phyloP scores from a whole-genome alignment of 2,888 invertebrate species.

The Leptura quadrifasciata region DNA sequence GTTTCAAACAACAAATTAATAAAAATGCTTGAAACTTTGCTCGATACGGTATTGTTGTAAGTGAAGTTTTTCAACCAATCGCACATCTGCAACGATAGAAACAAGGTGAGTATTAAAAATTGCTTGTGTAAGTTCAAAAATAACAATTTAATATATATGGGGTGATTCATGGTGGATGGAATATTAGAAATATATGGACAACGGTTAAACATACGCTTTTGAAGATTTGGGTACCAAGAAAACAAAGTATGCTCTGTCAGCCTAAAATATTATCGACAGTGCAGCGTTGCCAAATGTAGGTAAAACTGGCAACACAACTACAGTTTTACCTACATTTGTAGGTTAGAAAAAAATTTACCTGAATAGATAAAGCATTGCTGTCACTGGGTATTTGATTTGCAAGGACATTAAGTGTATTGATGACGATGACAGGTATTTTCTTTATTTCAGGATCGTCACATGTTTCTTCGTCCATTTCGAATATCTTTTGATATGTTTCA shows the following conservation, averaged over 20 bases:
- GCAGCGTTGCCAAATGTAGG: too few species aligned
- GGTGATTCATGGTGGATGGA: too few species aligned
- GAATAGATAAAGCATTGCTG: slow-evolving; percentile 59
- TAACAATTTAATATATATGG: too few species aligned
- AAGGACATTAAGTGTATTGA: slow-evolving; percentile 65
- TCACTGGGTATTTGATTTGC: slow-evolving; percentile 62
- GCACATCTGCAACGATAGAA: slow-evolving; percentile 65
- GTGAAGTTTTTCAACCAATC: slow-evolving; percentile 72
- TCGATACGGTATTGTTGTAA: slow-evolving; percentile 65
- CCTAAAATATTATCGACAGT: too few species aligned
- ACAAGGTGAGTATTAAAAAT: not conserved
- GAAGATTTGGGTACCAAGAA: too few species aligned
- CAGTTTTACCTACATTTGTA: too few species aligned
- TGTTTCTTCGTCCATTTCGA: slow-evolving; percentile 66
- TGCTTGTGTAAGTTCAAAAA: too few species aligned
- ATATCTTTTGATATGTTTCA: slow-evolving; percentile 67
- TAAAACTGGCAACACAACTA: too few species aligned
- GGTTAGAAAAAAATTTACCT: slow-evolving; percentile 56
- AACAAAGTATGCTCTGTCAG: too few species aligned
- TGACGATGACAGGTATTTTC: slow-evolving; percentile 64
- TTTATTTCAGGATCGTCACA: slow-evolving; percentile 68
- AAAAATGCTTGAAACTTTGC: slow-evolving; percentile 67
- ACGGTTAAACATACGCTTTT: too few species aligned
- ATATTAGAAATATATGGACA: too few species aligned
- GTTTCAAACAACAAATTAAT: slow-evolving; percentile 69